Evolutionary conservation across 2,888 invertebrate species (phyloP).

Genomic region (Lasioglossum calceatum): DNA sequence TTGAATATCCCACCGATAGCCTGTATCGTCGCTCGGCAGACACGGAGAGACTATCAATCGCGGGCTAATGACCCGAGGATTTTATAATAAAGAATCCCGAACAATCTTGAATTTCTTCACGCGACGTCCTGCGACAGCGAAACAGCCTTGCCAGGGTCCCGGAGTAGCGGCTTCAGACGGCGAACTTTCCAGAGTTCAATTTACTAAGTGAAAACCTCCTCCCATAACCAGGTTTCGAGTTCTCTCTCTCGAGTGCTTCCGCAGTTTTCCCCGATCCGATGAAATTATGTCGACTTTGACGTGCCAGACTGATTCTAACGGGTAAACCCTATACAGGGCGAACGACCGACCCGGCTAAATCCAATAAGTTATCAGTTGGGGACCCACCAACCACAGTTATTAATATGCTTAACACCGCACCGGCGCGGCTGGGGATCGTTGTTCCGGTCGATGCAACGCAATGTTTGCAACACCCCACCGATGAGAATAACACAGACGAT

Average conservation of each 20-base stretch:
- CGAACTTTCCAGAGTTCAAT: conserved; percentile 74
- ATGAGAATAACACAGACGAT: too few species aligned
- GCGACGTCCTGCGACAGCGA: conserved; percentile 22
- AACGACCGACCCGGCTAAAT: conserved; percentile 26
- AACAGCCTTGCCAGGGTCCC: conserved; percentile 45
- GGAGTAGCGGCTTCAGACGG: conserved; percentile 56
- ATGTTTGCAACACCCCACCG: neutral
- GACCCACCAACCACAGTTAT: conserved; percentile 23
- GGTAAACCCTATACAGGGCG: conserved; percentile 48
- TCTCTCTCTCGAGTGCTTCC: conserved; percentile 44
- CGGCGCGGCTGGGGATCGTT: neutral
- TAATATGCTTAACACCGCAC: neutral
- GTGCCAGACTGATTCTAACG: conserved; percentile 54
- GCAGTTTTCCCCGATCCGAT: conserved; percentile 71
- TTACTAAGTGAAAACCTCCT: conserved; percentile 79
- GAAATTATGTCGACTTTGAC: conserved; percentile 72
- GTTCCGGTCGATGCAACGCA: neutral
- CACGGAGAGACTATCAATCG: too few species aligned
- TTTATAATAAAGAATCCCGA: neutral
- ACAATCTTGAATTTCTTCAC: neutral
- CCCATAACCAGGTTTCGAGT: conserved; percentile 61
- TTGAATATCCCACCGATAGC: too few species aligned
- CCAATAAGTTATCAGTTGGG: conserved; percentile 30
- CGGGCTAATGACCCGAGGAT: too few species aligned
- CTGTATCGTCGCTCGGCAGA: too few species aligned